A percentile compares a stretch with the other conserved stretches of the same genome.
phyloP scores from a whole-genome alignment of 2,113 vertebrate genomes.

The Perca fluviatilis region DNA sequence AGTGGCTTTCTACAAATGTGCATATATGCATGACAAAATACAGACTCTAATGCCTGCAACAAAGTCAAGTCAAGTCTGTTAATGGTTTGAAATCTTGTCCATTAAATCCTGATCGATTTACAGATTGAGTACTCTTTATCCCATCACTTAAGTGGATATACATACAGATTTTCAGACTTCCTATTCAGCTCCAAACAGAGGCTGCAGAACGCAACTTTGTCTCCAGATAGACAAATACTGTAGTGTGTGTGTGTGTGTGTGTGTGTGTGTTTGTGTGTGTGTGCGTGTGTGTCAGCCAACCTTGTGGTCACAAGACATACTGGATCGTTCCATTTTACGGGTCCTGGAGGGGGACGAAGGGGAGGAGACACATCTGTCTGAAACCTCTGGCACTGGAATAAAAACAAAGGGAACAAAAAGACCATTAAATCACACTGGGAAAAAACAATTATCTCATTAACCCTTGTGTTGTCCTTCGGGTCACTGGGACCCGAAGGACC shows the following conservation, averaged over 20 bases:
- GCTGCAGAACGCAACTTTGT: neutral
- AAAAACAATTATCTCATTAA: too few species aligned
- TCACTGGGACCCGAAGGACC: too few species aligned
- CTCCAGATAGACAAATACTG: neutral
- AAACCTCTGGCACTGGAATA: conserved; percentile 61
- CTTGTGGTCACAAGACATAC: conserved; percentile 80
- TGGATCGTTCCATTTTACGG: conserved; percentile 78
- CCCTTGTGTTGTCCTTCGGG: too few species aligned
- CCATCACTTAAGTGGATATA: neutral
- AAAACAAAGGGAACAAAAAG: neutral
- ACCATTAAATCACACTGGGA: neutral
- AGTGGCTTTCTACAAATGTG: too few species aligned
- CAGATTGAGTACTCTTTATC: neutral
- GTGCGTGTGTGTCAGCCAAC: conserved; percentile 52
- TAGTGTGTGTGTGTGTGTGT: neutral
- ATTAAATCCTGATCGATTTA: neutral
- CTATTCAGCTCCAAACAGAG: neutral
- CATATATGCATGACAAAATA: too few species aligned
- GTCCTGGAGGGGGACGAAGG: conserved; percentile 78
- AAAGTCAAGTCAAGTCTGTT: too few species aligned
- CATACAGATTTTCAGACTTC: neutral
- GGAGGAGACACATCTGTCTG: conserved; percentile 74
- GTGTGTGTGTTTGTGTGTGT: neutral
- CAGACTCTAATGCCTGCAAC: too few species aligned
- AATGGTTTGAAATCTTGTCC: neutral